Conservation (phyloP, 2,888 invertebrate species). For the Abscondita cerata region DNA sequence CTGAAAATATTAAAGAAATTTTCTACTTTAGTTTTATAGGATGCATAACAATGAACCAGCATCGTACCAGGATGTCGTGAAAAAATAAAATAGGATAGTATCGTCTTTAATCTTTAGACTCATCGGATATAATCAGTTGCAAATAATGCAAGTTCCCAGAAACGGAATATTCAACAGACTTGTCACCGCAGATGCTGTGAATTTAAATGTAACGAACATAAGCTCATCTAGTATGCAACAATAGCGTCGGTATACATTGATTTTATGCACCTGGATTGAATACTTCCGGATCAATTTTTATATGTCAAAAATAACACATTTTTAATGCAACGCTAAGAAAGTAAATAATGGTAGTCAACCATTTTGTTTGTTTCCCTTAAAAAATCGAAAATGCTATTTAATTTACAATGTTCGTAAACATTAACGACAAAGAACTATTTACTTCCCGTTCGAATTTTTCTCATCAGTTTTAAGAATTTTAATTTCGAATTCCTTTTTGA, state of each 20-base stretch:
- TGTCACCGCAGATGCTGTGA: conserved; percentile 54
- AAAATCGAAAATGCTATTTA: conserved; percentile 22
- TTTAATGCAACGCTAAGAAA: no score
- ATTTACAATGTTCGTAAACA: conserved; percentile 15
- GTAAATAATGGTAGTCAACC: conserved; percentile 19
- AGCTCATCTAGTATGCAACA: conserved; percentile 34
- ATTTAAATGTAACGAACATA: conserved; percentile 35
- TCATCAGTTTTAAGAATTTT: conserved; percentile 31
- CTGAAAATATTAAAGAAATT: no score
- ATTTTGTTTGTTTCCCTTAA: conserved; percentile 9
- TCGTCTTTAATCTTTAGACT: conserved; percentile 37
- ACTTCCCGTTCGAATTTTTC: conserved; percentile 20
- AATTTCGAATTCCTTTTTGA: conserved; percentile 31
- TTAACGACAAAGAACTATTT: conserved; percentile 25
- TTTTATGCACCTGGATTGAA: conserved; percentile 30
- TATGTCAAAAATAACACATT: no score
- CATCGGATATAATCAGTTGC: conserved; percentile 40
- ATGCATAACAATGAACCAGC: neutral
- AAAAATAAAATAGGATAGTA: conserved; percentile 4
- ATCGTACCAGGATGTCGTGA: conserved; percentile 1
- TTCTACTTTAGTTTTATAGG: neutral
- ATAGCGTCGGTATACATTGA: conserved; percentile 21
- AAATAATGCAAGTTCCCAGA: conserved; percentile 51
- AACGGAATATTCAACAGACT: conserved; percentile 54
- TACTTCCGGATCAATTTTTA: no score